Percentiles rank a stretch among this genome's conserved stretches.
Conservation (phyloP, 53 echinoderm and acorn worm species). For the Patiria pectinifera region DNA sequence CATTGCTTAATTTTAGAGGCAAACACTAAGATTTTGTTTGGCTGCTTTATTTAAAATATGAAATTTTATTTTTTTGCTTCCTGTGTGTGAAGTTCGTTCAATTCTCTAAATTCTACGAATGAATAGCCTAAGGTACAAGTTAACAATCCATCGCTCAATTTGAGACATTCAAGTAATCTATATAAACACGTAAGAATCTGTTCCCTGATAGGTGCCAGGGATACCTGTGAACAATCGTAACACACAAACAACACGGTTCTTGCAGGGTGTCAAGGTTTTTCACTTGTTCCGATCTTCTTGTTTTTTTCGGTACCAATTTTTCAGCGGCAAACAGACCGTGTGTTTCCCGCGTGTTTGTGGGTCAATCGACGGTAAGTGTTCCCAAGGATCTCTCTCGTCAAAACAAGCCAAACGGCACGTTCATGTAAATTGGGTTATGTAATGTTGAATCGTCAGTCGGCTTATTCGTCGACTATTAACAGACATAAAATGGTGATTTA, state of each 20-base stretch:
- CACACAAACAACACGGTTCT: not conserved
- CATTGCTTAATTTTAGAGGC: too few species aligned
- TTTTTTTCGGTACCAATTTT: not conserved
- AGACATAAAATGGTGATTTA: not conserved
- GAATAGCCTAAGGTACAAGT: too few species aligned
- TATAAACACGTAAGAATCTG: too few species aligned
- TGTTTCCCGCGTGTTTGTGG: not conserved
- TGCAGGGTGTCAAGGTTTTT: not conserved
- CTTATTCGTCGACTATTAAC: not conserved
- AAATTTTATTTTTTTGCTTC: too few species aligned
- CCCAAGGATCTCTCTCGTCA: not conserved
- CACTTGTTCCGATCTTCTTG: not conserved
- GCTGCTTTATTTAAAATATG: too few species aligned
- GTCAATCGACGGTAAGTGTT: not conserved
- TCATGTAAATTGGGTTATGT: constrained; percentile 2
- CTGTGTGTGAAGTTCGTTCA: too few species aligned
- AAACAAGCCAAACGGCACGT: constrained; percentile 25
- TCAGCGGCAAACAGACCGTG: not conserved
- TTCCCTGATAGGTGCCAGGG: too few species aligned
- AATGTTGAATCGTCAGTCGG: not conserved
- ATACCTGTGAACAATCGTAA: too few species aligned
- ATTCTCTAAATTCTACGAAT: too few species aligned
- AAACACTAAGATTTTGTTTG: too few species aligned
- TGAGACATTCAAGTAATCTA: too few species aligned
- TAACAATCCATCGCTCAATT: too few species aligned